phyloP scores from a whole-genome alignment of 2,888 invertebrate genomes.

The Megaustenia siamemsis region DNA sequence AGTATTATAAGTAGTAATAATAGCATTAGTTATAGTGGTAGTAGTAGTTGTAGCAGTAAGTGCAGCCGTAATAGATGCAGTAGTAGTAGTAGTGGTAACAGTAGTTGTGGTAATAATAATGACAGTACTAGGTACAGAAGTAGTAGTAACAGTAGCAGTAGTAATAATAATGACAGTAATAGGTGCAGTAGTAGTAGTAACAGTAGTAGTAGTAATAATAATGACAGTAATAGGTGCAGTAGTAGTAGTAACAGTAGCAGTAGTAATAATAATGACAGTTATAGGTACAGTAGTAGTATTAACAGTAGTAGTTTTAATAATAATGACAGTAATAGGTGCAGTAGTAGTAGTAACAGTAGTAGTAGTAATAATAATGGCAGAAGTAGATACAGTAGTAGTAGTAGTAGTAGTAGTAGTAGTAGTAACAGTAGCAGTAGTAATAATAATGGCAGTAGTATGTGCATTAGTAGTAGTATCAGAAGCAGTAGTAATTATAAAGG shows the following conservation, averaged over 20 bases:
- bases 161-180: not conserved
- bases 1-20: not conserved
- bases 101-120: no score
- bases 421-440: not conserved
- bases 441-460: not conserved
- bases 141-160: not conserved
- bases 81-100: not conserved
- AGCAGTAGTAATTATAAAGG: not conserved
- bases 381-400: not conserved
- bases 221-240: not conserved
- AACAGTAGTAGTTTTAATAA: no score
- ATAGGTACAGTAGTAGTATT: no score
- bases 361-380: not conserved
- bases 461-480: not conserved
- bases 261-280: not conserved
- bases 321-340: no score
- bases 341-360: no score
- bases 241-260: not conserved
- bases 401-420: constrained; percentile 10
- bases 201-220: not conserved
- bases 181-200: not conserved
- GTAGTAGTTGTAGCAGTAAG: not conserved
- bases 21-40: not conserved
- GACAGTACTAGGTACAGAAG: no score
- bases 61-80: not conserved